A percentile compares a stretch with the other conserved stretches of the same genome.
Evolutionary conservation across 1,140 invertebrate species (phyloP).

Genomic region (Limonius californicus): DNA sequence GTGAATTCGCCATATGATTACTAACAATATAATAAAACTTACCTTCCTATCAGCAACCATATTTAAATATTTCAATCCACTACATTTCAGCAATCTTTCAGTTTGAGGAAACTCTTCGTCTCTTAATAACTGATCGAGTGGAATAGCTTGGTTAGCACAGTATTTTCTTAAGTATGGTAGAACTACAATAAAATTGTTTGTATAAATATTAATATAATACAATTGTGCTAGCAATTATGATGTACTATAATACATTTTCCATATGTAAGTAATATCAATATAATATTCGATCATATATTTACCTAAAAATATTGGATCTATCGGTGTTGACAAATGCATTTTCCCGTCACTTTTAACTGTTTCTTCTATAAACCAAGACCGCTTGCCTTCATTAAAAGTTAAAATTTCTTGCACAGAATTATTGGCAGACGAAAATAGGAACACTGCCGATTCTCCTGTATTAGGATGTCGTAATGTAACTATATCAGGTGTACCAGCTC

Average conservation of each 20-base stretch:
- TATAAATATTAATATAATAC: too few species aligned
- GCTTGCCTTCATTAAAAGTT: conserved; percentile 61
- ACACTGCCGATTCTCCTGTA: conserved; percentile 57
- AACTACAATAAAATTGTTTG: conserved; percentile 49
- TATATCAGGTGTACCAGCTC: conserved; percentile 65
- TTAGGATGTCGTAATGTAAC: conserved; percentile 68
- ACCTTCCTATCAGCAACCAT: conserved; percentile 65
- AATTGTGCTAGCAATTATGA: too few species aligned
- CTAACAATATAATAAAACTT: conserved; percentile 26
- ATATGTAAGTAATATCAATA: too few species aligned
- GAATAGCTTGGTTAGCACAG: conserved; percentile 57
- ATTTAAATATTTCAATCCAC: conserved; percentile 52
- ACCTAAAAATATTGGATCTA: conserved; percentile 70
- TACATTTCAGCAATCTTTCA: conserved; percentile 48
- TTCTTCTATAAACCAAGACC: conserved; percentile 68
- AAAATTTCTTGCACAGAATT: conserved; percentile 61
- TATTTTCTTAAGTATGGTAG: conserved; percentile 56
- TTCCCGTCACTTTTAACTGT: conserved; percentile 72
- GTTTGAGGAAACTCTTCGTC: conserved; percentile 60
- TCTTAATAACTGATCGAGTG: conserved; percentile 65
- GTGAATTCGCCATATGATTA: too few species aligned
- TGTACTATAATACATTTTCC: too few species aligned
- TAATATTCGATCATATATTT: too few species aligned
- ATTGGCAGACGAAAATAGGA: conserved; percentile 57
- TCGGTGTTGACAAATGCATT: conserved; percentile 64